Percentiles rank a stretch among this genome's conserved stretches.
Conservation (phyloP, 37 sponge, comb jelly and placozoan genomes). For the Cliona cf. orientalis region DNA sequence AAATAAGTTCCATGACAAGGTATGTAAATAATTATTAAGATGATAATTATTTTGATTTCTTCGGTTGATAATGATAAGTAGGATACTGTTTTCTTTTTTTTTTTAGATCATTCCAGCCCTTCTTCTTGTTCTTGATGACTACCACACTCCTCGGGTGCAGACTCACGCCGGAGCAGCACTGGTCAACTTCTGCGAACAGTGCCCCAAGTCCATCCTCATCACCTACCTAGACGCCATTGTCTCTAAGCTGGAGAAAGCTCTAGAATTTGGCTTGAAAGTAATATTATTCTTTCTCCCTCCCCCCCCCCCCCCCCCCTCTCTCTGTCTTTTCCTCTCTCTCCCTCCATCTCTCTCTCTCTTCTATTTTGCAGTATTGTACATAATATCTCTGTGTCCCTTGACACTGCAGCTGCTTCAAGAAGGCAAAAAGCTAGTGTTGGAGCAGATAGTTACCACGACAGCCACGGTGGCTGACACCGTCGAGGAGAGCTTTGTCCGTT, state of each 20-base stretch:
- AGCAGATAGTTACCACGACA: constrained; percentile 91
- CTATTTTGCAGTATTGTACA: no score
- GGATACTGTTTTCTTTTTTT: neutral
- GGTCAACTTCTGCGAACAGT: constrained; percentile 92
- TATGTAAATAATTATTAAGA: neutral
- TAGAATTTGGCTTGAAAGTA: constrained; percentile 17
- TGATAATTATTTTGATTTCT: neutral
- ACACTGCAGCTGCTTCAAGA: constrained; percentile 73
- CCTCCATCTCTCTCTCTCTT: constrained; percentile 5
- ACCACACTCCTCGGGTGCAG: constrained; percentile 88
- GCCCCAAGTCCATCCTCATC: constrained; percentile 83
- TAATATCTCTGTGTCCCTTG: constrained; percentile 11
- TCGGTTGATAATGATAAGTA: neutral
- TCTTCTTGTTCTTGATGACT: constrained; percentile 84
- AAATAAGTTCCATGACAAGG: constrained; percentile 88
- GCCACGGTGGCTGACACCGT: constrained; percentile 95
- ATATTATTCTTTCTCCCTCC: neutral
- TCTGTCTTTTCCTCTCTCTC: neutral
- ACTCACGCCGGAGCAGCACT: constrained; percentile 96
- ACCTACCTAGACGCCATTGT: constrained; percentile 80
- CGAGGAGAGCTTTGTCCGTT: constrained; percentile 89
- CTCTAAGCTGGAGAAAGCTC: constrained; percentile 66
- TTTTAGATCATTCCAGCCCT: constrained; percentile 86
- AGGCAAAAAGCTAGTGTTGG: constrained; percentile 85
- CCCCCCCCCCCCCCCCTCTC: neutral